Percentiles rank a stretch among this genome's conserved stretches.
These are phyloP conservation scores for Lottia scabra DNA, from an alignment of 2,888 invertebrate genomes.

Conservation along the genomic window DNA sequence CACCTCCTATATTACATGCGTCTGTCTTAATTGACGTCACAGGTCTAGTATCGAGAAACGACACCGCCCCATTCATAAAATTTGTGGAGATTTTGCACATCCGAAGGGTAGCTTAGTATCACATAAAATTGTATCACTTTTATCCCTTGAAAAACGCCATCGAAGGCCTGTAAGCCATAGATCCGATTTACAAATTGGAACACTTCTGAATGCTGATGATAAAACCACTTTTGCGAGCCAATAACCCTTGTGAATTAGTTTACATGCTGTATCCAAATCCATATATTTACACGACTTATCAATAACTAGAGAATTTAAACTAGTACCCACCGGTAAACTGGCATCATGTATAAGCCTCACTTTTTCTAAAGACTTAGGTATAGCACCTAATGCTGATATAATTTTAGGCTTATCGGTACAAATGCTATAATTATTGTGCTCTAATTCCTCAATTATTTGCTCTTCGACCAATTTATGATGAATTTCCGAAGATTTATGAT, in stretches of 20 bases:
- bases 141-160: not conserved
- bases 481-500: not conserved
- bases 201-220: not conserved
- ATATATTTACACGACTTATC: not conserved
- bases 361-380: not conserved
- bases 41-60: no score
- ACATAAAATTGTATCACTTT: not conserved
- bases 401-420: not conserved
- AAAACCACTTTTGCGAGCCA: not conserved
- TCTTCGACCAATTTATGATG: not conserved
- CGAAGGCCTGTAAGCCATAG: not conserved
- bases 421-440: not conserved
- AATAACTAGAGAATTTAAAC: not conserved
- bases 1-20: no score
- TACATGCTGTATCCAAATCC: slow-evolving; percentile 1
- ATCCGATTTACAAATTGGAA: not conserved
- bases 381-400: not conserved
- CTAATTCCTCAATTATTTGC: not conserved
- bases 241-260: not conserved
- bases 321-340: not conserved
- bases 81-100: not conserved
- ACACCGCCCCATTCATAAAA: not conserved
- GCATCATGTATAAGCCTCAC: not conserved
- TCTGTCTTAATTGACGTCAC: no score
- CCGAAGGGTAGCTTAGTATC: not conserved